phyloP scores from a whole-genome alignment of 2,888 invertebrate genomes.

The Coenonympha glycerion region DNA sequence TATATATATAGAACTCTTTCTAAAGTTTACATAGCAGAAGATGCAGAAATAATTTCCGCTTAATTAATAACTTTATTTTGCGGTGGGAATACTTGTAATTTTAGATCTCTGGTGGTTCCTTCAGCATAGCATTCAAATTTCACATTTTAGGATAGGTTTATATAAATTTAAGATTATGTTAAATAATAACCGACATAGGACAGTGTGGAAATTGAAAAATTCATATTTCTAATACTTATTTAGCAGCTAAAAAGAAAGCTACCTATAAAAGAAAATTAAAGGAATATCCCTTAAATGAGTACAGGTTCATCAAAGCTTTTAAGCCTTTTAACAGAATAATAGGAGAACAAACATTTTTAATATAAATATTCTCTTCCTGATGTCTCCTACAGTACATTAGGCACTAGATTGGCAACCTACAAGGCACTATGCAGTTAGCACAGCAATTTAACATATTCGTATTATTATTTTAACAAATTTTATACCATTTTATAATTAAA shows the following conservation, averaged over 20 bases:
- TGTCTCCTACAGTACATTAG: conserved; percentile 56
- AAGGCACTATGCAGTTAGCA: conserved; percentile 77
- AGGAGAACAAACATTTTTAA: conserved; percentile 32
- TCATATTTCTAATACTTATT: conserved; percentile 7
- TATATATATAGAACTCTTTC: conserved; percentile 29
- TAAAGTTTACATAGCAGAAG: conserved; percentile 29
- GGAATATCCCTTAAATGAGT: neutral
- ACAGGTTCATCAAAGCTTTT: conserved; percentile 27
- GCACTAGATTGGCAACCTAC: conserved; percentile 78
- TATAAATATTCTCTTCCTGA: conserved; percentile 32
- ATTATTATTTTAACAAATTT: conserved; percentile 48
- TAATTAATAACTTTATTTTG: conserved; percentile 61
- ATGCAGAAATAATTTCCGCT: conserved; percentile 48
- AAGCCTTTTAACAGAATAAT: conserved; percentile 33
- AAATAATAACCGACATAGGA: conserved; percentile 27
- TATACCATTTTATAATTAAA: conserved; percentile 35
- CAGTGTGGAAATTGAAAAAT: conserved; percentile 8
- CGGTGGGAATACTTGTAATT: conserved; percentile 70
- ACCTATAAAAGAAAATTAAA: conserved; percentile 16
- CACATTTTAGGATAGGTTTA: conserved; percentile 33
- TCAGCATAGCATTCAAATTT: conserved; percentile 49
- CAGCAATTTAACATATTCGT: conserved; percentile 62
- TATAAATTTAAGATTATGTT: conserved; percentile 22
- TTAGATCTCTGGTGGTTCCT: conserved; percentile 64
- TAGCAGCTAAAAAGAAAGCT: conserved; percentile 20